Base-by-base conservation (phyloP, 2,113 vertebrate genomes). In the Brachyistius frenatus region DNA sequence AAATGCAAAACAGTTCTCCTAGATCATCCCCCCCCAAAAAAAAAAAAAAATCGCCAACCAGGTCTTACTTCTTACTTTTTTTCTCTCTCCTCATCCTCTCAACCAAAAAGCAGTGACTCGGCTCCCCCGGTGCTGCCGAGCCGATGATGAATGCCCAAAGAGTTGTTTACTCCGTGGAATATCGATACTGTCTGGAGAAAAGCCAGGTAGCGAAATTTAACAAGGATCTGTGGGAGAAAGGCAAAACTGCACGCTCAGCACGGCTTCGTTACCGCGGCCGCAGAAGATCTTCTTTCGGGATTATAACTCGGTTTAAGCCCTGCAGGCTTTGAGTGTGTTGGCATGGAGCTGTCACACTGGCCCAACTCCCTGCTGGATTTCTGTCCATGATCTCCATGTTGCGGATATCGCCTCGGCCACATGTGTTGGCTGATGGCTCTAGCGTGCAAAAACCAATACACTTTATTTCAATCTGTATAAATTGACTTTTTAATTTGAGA, bases 21-120 rank as follows among this genome's bases (percentile, higher is more conserved):
- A 85, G 66, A 63, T 60, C 39, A 36, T 66, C 77, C 68, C 55
- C 57, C 7, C 7, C 44, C 11, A 46, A 39, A 47, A 39, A 39
- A 50, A 39, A 39, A 50, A 55, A 67, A 63, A 3, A 11, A 31
- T 37, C n/a, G 44, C 82, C 84, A 47, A 63, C 76, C 80, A 87
- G 91, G 33, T 37, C 41, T 23, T 30, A 10, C 31, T 16, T 76
- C 86, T 91, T 72, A 85, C 86, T 89, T 83, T 93, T 93, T 92
- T 69, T 39, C 46, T 89, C 78, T 90, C 72, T 66, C 62, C 64
- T 69, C 49, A 79, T 82, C 68, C 81, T 53, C 73, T 90, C 79
- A 79, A 77, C 75, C 93, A 90, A 89, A 72, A 83, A 70, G 64
- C 67, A 58, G 60, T 9, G 52, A 76, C 58, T 84, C 65, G 60